These are phyloP conservation scores for Manis crassicaudata DNA, from an alignment of 2,797 vertebrate species.

Conservation along the genomic window DNA sequence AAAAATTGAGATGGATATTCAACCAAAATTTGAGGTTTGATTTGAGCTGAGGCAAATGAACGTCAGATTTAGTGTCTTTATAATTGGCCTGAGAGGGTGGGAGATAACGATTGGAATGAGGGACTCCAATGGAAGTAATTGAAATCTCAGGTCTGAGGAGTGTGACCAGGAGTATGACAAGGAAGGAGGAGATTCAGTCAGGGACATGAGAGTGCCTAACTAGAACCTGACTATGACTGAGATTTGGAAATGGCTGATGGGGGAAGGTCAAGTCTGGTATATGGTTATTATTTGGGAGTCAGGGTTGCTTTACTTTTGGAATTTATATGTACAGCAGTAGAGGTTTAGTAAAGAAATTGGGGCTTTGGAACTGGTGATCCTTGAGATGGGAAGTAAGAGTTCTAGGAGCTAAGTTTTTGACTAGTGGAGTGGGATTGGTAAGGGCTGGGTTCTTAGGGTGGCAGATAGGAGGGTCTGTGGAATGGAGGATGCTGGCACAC, in stretches of 20 bases:
- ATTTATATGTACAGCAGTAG: neutral
- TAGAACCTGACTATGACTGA: neutral
- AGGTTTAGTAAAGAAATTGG: neutral
- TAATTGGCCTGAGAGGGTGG: neutral
- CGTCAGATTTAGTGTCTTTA: neutral
- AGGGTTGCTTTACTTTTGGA: neutral
- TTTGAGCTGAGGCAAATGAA: neutral
- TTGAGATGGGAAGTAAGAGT: neutral
- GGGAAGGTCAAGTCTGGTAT: neutral
- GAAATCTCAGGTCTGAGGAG: neutral
- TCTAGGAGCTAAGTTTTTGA: neutral
- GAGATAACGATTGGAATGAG: neutral
- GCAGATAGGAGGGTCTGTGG: neutral
- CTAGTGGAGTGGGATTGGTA: neutral
- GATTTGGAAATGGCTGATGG: neutral
- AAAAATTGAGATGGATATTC: neutral
- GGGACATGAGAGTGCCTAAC: neutral
- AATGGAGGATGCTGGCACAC: neutral
- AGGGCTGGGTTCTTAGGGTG: neutral
- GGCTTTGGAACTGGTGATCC: neutral
- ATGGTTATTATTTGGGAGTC: neutral
- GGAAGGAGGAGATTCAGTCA: neutral
- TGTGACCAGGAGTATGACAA: neutral
- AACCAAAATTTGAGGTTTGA: conserved; percentile 37
- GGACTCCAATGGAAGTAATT: neutral